Percentiles rank a stretch among this genome's conserved stretches.
Conservation (phyloP, 2,113 vertebrate genomes). For the Eudorcas thomsonii region DNA sequence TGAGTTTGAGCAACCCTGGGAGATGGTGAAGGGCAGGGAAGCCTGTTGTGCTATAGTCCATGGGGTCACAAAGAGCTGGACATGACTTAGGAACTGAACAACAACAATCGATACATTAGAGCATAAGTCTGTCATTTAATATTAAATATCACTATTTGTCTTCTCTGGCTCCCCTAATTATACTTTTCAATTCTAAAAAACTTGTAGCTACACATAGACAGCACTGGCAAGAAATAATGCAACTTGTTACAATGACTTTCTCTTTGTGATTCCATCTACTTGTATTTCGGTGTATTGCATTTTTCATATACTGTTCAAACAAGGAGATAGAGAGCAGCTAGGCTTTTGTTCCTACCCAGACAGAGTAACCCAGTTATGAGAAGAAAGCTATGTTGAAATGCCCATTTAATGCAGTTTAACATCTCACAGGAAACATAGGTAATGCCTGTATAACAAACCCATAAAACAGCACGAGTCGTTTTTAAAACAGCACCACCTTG, state of each 20-base stretch:
- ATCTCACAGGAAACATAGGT: background rate
- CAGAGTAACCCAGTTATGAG: background rate
- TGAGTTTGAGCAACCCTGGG: background rate
- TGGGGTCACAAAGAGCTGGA: background rate
- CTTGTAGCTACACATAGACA: background rate
- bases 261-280: background rate
- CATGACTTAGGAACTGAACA: background rate
- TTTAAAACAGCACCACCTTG: background rate
- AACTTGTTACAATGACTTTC: background rate
- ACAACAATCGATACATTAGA: background rate
- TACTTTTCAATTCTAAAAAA: background rate
- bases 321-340: background rate
- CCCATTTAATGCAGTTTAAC: background rate
- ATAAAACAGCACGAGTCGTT: accelerated
- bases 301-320: background rate
- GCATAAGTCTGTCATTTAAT: background rate
- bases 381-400: background rate
- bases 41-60: background rate
- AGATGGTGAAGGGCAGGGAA: background rate
- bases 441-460: background rate
- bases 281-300: background rate
- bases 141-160: background rate
- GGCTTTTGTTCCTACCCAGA: background rate
- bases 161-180: background rate
- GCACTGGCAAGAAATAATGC: background rate